Evolutionary conservation across 1,140 invertebrate genomes (phyloP).

Genomic region (Hycleus cichorii): DNA sequence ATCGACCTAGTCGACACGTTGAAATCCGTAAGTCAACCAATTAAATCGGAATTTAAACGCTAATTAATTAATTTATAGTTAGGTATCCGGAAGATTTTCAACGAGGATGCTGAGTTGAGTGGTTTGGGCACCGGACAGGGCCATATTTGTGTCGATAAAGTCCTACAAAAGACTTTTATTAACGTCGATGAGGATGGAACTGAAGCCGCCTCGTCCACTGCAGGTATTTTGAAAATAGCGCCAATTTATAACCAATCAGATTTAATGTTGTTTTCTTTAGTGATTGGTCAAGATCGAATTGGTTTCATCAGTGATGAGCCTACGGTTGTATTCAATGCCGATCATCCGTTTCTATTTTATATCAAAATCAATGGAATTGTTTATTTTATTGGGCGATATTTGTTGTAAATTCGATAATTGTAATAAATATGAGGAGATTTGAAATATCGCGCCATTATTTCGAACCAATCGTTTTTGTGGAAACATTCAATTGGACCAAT

Average conservation of each 20-base stretch:
- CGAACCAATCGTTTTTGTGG: too few relatives aligned
- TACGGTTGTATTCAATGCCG: constrained; percentile 14
- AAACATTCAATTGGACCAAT: too few relatives aligned
- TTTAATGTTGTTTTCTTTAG: constrained; percentile 3
- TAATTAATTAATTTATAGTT: constrained; percentile 35
- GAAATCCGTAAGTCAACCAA: constrained; percentile 31
- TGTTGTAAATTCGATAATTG: background rate
- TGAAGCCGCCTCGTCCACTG: constrained; percentile 57
- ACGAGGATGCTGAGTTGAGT: constrained; percentile 44
- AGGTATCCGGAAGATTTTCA: constrained; percentile 48
- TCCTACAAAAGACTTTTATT: constrained; percentile 57
- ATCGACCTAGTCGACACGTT: constrained; percentile 38
- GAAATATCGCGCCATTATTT: too few relatives aligned
- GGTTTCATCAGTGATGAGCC: background rate
- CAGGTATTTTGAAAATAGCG: constrained; percentile 32
- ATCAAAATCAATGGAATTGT: constrained; percentile 5
- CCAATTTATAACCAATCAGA: background rate
- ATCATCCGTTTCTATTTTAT: constrained; percentile 21
- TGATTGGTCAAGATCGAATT: constrained; percentile 20
- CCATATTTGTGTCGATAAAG: constrained; percentile 20
- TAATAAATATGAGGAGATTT: too few relatives aligned
- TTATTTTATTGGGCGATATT: constrained; percentile 5
- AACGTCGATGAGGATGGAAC: constrained; percentile 62
- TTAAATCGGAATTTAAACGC: background rate
- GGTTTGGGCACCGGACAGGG: constrained; percentile 39